Evolutionary conservation across 2,888 invertebrate species (phyloP).

Genomic region (Choreutis nemorana): DNA sequence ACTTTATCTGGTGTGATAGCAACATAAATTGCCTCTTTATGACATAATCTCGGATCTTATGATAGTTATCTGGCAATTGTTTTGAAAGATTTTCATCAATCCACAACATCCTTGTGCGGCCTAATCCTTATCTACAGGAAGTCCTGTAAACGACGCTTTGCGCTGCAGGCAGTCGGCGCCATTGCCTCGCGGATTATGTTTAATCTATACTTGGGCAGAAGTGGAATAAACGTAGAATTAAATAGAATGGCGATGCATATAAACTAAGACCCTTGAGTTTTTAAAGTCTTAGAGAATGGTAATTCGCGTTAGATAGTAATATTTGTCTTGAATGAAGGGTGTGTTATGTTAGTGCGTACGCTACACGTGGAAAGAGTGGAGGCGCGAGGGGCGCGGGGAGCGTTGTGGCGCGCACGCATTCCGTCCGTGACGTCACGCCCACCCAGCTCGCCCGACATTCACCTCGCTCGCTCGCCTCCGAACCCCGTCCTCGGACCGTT

Average conservation of each 20-base stretch:
- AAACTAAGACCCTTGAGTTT: no score
- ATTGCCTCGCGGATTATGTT: conserved; percentile 5
- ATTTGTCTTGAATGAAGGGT: conserved; percentile 36
- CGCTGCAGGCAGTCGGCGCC: conserved; percentile 26
- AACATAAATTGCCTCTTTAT: background rate
- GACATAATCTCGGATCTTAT: no score
- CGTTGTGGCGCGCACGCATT: conserved; percentile 51
- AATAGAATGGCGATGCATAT: no score
- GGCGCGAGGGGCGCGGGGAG: conserved; percentile 20
- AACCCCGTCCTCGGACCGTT: conserved; percentile 26
- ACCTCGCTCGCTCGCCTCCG: conserved; percentile 29
- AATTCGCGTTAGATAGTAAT: no score
- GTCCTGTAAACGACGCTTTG: conserved; percentile 38
- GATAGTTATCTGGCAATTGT: no score
- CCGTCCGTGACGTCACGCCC: conserved; percentile 64
- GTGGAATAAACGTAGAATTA: conserved; percentile 15
- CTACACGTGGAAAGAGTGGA: conserved; percentile 25
- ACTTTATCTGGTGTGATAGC: conserved; percentile 7
- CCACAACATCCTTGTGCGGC: no score
- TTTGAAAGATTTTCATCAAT: no score
- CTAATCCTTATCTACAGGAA: conserved; percentile 55
- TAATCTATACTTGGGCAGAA: conserved; percentile 9
- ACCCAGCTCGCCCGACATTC: conserved; percentile 60
- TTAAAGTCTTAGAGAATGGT: no score
- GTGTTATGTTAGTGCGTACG: conserved; percentile 20